Evolutionary conservation across 2,797 vertebrate genomes (phyloP).

Genomic region (Graptemys geographica): DNA sequence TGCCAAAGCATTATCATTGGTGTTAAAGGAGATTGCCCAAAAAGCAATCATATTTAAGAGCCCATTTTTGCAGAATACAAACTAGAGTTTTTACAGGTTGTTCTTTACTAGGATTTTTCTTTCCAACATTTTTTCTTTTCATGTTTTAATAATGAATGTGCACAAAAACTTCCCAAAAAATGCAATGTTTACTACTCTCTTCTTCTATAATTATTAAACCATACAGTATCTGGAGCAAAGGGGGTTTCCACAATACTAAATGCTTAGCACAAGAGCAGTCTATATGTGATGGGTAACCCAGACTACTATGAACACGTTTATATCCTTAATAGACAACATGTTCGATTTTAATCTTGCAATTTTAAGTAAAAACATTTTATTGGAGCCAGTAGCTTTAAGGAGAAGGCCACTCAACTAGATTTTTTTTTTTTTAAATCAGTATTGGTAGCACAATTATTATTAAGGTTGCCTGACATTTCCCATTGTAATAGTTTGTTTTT

Average conservation of each 20-base stretch:
- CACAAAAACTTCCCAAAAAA: background rate
- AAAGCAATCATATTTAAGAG: background rate
- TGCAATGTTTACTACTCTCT: background rate
- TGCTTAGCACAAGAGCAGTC: background rate
- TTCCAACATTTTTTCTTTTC: background rate
- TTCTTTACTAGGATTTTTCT: background rate
- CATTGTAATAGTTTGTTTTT: background rate
- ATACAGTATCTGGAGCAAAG: accelerated
- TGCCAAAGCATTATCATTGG: background rate
- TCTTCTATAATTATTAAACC: background rate
- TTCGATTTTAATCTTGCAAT: background rate
- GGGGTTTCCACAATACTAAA: background rate
- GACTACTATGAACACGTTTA: background rate
- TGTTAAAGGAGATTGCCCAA: background rate
- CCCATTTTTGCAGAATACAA: background rate
- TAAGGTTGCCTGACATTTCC: background rate
- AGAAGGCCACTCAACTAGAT: background rate
- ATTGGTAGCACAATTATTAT: background rate
- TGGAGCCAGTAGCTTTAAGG: background rate
- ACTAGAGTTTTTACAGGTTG: background rate
- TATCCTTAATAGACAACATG: no score
- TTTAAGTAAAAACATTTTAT: background rate
- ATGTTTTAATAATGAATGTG: background rate
- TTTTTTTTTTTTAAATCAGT: background rate
- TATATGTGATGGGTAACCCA: background rate